These are phyloP conservation scores for Hypocryptadius cinnamomeus DNA, from an alignment of 2,113 vertebrate species.

Conservation along the genomic window DNA sequence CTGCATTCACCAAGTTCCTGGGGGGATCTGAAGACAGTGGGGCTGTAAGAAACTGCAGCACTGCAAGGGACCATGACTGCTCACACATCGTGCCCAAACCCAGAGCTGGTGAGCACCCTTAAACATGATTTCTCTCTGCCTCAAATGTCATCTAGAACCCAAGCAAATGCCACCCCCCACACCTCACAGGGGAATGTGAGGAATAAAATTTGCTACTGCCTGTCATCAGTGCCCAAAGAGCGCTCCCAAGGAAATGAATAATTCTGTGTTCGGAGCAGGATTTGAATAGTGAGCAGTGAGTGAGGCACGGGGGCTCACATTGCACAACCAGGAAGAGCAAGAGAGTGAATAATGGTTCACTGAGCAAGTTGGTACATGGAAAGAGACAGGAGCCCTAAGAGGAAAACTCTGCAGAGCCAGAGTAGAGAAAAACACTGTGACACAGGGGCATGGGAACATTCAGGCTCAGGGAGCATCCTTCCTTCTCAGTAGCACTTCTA, in stretches of 20 bases:
- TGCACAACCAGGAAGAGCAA: slow-evolving; percentile 15
- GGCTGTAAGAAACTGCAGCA: neutral
- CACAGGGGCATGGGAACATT: fast-evolving
- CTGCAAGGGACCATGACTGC: fast-evolving
- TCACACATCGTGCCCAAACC: neutral
- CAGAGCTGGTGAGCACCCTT: neutral
- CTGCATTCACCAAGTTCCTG: neutral
- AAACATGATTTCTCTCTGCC: neutral
- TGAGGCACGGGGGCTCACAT: neutral
- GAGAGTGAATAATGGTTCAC: slow-evolving; percentile 27
- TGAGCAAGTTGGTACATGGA: neutral
- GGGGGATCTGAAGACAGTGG: neutral
- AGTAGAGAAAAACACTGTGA: neutral
- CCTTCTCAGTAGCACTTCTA: neutral
- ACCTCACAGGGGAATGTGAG: neutral
- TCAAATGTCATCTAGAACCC: neutral
- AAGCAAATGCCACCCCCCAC: neutral
- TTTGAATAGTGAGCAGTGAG: neutral
- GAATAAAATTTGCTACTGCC: neutral
- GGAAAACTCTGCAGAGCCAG: neutral
- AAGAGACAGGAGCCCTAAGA: neutral
- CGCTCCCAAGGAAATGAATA: slow-evolving; percentile 30
- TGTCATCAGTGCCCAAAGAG: neutral
- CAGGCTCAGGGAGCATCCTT: neutral
- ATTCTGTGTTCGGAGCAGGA: neutral